Conservation (phyloP, 2,888 invertebrate species). For the Trachelus troglodyta region DNA sequence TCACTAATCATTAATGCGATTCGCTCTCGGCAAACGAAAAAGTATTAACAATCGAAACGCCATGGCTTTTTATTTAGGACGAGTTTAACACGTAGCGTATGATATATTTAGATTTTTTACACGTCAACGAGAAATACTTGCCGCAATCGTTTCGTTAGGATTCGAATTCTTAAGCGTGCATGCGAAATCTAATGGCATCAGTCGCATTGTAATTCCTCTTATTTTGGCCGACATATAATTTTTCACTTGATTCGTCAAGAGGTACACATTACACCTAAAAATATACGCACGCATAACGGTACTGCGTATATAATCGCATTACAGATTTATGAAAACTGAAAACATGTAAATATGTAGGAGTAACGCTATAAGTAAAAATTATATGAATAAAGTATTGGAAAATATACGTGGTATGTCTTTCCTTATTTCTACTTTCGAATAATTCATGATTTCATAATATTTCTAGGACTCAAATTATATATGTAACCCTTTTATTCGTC, state of each 20-base stretch:
- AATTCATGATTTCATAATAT: background rate
- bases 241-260: conserved; percentile 15
- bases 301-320: conserved; percentile 33
- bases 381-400: conserved; percentile 54
- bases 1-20: background rate
- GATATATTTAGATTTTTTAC: conserved; percentile 61
- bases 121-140: conserved; percentile 47
- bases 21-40: background rate
- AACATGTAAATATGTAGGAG: conserved; percentile 52
- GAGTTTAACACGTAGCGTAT: conserved; percentile 29
- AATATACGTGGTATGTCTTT: conserved; percentile 9
- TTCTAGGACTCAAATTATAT: background rate
- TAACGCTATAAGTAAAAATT: conserved; percentile 52
- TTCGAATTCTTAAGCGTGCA: conserved; percentile 27
- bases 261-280: background rate
- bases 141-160: conserved; percentile 33
- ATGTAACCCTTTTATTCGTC: no score
- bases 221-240: conserved; percentile 27
- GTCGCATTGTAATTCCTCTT: conserved; percentile 17
- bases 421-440: background rate
- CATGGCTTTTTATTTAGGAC: background rate
- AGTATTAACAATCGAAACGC: conserved; percentile 2
- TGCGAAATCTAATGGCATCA: conserved; percentile 13
- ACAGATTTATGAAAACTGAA: conserved; percentile 32
- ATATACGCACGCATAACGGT: conserved; percentile 10